Conservation (phyloP, 1,140 invertebrate species). For the Samia ricini region DNA sequence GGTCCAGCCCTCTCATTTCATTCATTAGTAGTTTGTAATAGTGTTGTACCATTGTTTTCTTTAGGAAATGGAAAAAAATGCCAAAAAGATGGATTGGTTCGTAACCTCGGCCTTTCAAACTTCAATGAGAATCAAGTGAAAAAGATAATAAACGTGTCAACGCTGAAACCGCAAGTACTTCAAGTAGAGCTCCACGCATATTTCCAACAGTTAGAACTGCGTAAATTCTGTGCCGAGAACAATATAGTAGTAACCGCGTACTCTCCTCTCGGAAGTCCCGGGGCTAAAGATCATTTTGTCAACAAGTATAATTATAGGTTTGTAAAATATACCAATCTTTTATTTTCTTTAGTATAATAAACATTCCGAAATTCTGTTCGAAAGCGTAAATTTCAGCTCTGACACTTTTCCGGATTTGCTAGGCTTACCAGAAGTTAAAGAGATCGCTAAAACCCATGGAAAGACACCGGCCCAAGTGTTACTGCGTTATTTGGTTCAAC, state of each 20-base stretch:
- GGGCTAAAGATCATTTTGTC: constrained; percentile 72
- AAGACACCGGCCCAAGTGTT: constrained; percentile 89
- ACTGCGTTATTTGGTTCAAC: constrained; percentile 86
- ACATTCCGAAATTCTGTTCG: constrained; percentile 3
- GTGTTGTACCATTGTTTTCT: too few species aligned
- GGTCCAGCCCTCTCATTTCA: too few species aligned
- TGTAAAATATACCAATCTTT: constrained; percentile 7
- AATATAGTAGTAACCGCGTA: constrained; percentile 90
- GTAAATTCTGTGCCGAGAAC: constrained; percentile 84
- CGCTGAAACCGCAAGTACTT: constrained; percentile 84
- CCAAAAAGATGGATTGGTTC: constrained; percentile 81
- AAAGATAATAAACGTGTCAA: constrained; percentile 80
- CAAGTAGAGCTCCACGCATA: constrained; percentile 43
- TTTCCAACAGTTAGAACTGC: constrained; percentile 69
- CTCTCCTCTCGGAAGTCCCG: constrained; percentile 85
- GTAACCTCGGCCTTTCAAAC: constrained; percentile 89
- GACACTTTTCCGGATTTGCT: constrained; percentile 83
- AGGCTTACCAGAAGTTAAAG: constrained; percentile 81
- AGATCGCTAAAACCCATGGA: constrained; percentile 83
- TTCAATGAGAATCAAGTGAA: constrained; percentile 86
- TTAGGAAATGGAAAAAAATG: constrained; percentile 87
- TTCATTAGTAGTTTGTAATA: too few species aligned
- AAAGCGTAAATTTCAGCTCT: constrained; percentile 48
- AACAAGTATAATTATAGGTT: constrained; percentile 77
- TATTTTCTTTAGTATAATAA: constrained; percentile 4